A percentile compares a stretch with the other conserved stretches of the same genome.
These are phyloP conservation scores for Muscicapa striata DNA, from an alignment of 2,797 vertebrate genomes.

Conservation along the genomic window DNA sequence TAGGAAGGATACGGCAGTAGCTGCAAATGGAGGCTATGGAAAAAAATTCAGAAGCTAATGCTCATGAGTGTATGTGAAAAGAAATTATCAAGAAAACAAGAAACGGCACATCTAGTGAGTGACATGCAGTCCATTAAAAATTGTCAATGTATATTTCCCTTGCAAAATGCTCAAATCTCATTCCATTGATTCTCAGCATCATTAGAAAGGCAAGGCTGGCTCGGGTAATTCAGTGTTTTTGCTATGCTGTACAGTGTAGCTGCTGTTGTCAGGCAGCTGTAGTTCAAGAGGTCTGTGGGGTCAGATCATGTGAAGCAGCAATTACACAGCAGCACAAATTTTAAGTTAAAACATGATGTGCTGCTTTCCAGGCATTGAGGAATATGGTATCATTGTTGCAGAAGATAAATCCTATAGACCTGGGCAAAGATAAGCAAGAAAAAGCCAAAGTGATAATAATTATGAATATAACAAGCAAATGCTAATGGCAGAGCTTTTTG, in stretches of 20 bases:
- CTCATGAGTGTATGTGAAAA: not conserved
- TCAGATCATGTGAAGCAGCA: not conserved
- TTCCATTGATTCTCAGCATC: not conserved
- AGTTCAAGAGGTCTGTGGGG: not conserved
- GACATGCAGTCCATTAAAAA: not conserved
- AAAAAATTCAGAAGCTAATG: not conserved
- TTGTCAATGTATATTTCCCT: not conserved
- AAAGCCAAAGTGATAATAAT: not conserved
- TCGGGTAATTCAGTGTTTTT: not conserved
- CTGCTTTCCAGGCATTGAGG: not conserved
- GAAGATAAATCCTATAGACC: not conserved
- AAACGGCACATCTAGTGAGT: not conserved
- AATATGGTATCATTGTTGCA: not conserved
- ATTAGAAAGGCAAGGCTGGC: not conserved
- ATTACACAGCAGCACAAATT: not conserved
- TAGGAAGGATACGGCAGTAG: not conserved
- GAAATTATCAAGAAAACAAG: not conserved
- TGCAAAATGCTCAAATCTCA: not conserved
- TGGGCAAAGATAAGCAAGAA: not conserved
- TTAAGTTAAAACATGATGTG: not conserved
- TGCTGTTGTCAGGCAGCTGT: not conserved
- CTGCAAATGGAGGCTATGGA: constrained; percentile 3
- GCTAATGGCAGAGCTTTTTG: not conserved
- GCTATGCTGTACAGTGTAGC: not conserved
- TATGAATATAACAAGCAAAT: not conserved